These are phyloP conservation scores for Nicator chloris DNA, from an alignment of 2,113 vertebrate genomes.

Conservation along the genomic window DNA sequence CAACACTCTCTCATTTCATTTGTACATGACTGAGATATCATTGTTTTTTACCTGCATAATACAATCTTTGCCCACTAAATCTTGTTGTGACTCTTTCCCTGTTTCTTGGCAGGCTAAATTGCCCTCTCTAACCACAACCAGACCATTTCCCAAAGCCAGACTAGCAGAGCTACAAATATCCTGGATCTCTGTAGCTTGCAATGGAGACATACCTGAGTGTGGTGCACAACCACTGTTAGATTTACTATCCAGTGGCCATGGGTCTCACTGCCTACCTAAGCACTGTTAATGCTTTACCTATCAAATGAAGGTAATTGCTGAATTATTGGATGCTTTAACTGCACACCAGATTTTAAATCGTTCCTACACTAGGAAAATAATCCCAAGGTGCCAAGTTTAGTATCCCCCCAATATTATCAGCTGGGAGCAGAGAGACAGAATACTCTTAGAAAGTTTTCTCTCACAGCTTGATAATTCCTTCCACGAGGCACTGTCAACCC, in stretches of 20 bases:
- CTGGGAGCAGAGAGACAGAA: background rate
- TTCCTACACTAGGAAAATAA: background rate
- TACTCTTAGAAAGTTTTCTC: background rate
- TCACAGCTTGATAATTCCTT: background rate
- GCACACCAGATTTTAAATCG: background rate
- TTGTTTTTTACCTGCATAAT: background rate
- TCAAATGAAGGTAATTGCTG: background rate
- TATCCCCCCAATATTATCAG: background rate
- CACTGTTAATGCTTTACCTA: background rate
- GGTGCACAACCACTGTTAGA: background rate
- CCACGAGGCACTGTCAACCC: background rate
- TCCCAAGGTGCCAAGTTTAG: background rate
- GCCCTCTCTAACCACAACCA: background rate
- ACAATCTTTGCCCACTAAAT: background rate
- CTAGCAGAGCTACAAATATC: background rate
- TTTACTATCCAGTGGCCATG: background rate
- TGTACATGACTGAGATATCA: background rate
- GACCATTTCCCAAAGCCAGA: background rate
- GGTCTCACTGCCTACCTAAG: background rate
- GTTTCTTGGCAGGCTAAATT: background rate
- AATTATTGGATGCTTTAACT: background rate
- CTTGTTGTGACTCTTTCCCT: background rate
- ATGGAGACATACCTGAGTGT: background rate
- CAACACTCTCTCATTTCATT: background rate
- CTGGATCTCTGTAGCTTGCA: background rate